phyloP scores from a whole-genome alignment of 2,888 invertebrate species.

The Timema podura region DNA sequence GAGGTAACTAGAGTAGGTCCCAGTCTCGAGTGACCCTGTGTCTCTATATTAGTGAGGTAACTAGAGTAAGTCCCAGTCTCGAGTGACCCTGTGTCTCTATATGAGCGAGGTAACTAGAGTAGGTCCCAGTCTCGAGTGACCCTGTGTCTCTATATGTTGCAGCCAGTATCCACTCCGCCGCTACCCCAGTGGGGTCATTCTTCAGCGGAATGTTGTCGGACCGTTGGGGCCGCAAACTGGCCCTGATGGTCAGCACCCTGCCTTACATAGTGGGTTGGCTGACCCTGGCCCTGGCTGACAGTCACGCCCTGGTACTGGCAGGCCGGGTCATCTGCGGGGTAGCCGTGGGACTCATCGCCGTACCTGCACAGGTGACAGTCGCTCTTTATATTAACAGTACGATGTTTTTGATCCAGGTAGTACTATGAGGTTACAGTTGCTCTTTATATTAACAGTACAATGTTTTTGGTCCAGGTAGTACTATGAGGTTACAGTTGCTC shows the following conservation, averaged over 20 bases:
- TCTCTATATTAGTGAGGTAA: no score
- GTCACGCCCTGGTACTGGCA: constrained; percentile 41
- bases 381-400: no score
- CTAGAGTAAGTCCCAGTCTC: no score
- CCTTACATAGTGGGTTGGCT: constrained; percentile 43
- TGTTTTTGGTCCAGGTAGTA: no score
- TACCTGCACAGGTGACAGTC: constrained; percentile 45
- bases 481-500: no score
- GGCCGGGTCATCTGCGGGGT: constrained; percentile 68
- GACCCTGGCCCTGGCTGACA: constrained; percentile 21
- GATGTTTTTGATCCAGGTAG: no score
- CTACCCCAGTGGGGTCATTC: constrained; percentile 70
- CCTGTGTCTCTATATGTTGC: constrained; percentile 34
- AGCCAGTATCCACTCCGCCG: constrained; percentile 76
- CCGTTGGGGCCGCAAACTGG: constrained; percentile 60
- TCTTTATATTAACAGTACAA: no score
- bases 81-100: no score
- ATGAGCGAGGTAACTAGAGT: no score
- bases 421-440: no score
- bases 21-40: no score
- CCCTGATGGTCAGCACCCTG: constrained; percentile 59
- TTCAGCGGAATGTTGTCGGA: constrained; percentile 69
- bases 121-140: neutral
- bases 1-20: no score
- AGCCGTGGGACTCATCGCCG: constrained; percentile 68